A percentile compares a stretch with the other conserved stretches of the same genome.
These are phyloP conservation scores for Aphaenogaster rudis DNA, from an alignment of 1,140 invertebrate genomes.

Conservation along the genomic window DNA sequence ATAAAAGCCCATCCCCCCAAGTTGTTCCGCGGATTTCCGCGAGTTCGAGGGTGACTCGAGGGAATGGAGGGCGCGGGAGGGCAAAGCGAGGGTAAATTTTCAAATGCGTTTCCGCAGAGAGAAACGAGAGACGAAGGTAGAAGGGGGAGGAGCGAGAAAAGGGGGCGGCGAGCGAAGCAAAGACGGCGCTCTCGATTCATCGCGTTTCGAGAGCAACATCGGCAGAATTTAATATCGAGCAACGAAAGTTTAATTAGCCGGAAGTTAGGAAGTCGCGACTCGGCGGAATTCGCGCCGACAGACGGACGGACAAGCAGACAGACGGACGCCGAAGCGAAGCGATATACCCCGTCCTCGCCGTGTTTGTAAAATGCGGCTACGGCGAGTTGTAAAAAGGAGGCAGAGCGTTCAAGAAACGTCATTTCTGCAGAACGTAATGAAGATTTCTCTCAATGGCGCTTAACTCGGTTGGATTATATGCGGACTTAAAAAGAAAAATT, in stretches of 20 bases:
- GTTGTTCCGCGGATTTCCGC: constrained; percentile 66
- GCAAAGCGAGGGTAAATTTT: constrained; percentile 45
- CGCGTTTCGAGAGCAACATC: constrained; percentile 59
- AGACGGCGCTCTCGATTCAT: constrained; percentile 46
- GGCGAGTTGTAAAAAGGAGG: constrained; percentile 4
- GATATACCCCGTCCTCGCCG: constrained; percentile 24
- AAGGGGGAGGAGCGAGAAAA: neutral
- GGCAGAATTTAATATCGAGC: constrained; percentile 63
- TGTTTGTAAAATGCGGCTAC: constrained; percentile 16
- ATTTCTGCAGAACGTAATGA: constrained; percentile 41
- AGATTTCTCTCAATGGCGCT: constrained; percentile 58
- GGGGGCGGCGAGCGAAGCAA: neutral
- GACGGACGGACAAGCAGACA: constrained; percentile 28
- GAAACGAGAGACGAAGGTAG: neutral
- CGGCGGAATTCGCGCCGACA: constrained; percentile 38
- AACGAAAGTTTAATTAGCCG: constrained; percentile 64
- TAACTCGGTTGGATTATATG: constrained; percentile 41
- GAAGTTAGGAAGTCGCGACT: constrained; percentile 56
- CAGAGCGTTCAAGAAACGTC: constrained; percentile 15
- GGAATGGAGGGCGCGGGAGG: constrained; percentile 19
- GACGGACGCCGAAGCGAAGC: constrained; percentile 8
- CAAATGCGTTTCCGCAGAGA: constrained; percentile 2
- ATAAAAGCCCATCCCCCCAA: constrained; percentile 63
- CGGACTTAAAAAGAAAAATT: constrained; percentile 54
- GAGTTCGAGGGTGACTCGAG: constrained; percentile 58